Conservation (phyloP, 2,113 vertebrate genomes). For the Apaloderma vittatum region DNA sequence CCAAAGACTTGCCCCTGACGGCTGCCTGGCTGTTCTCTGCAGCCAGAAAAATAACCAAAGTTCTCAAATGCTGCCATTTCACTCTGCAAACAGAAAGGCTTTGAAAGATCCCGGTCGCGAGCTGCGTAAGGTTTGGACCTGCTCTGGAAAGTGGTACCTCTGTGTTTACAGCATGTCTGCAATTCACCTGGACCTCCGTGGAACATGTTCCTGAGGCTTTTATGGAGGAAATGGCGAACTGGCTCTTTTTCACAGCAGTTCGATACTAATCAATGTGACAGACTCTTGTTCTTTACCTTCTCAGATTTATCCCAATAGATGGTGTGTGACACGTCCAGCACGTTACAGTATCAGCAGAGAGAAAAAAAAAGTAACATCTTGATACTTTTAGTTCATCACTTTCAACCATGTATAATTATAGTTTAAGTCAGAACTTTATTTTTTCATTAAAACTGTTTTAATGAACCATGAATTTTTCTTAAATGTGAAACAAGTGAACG, state of each 20-base stretch:
- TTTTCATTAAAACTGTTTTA: slow-evolving; percentile 75
- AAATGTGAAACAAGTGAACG: slow-evolving; percentile 41
- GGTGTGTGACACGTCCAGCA: slow-evolving; percentile 44
- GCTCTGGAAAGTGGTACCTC: not conserved
- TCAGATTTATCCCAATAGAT: not conserved
- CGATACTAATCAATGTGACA: not conserved
- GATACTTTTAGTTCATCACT: slow-evolving; percentile 58
- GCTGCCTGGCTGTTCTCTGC: slow-evolving; percentile 45
- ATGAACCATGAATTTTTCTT: slow-evolving; percentile 55
- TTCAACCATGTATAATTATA: slow-evolving; percentile 64
- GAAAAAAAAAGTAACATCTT: slow-evolving; percentile 16
- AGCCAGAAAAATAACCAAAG: slow-evolving; percentile 70
- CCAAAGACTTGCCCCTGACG: slow-evolving; percentile 13
- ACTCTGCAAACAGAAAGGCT: slow-evolving; percentile 7
- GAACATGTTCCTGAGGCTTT: not conserved
- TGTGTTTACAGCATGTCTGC: not conserved
- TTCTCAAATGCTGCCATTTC: slow-evolving; percentile 39
- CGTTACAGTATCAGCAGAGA: slow-evolving; percentile 18
- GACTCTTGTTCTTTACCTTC: slow-evolving; percentile 43
- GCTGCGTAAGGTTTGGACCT: not conserved
- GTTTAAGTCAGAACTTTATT: slow-evolving; percentile 76
- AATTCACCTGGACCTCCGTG: not conserved
- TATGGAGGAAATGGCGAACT: not conserved
- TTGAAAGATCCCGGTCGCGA: not conserved
- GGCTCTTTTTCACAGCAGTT: slow-evolving; percentile 6